Evolutionary conservation across 2,113 vertebrate species (phyloP), one percentile per base, ranked within the genome.

Genomic region (Neodontobutis hainanensis): DNA sequence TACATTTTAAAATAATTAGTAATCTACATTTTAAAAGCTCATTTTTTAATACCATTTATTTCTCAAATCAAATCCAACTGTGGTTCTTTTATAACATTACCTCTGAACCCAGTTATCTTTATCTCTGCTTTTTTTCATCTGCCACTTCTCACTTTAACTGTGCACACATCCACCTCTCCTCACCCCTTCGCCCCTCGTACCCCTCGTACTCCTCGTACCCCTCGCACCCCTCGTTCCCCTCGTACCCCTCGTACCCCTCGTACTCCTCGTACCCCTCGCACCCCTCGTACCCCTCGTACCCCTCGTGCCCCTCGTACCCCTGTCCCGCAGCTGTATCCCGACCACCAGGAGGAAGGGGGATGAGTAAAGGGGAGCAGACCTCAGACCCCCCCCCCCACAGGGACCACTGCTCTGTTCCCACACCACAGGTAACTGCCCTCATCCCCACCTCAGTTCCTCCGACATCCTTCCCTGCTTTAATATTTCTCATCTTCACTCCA

Each of bases 381-480:
- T 50, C 49, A n/a, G 46, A 49, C 35, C 65, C 52, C 67, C 47
- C 65, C 82, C 81, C 87, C 86, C 44, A 73, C 74, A 64, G 81
- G 75, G 87, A 84, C 56, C 71, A 61, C 66, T 75, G 73, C 80
- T 81, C 87, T 81, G 85, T 91, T 91, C 89, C 85, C 88, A 91
- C 85, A 89, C 88, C 36, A 67, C 85, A 87, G 90, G 85, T 88
- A 82, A 91, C 85, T 85, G 81, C 80, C 85, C 79, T 69, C 71
- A 32, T 53, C 51, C 11, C 32, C 6, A 27, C 8, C 3, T 35
- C 52, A 36, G 27, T 11, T 53, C 51, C 32, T 35, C 51, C 51
- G 14, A 2, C 77, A 61, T 46, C 61, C 65, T 67, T 50, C 61
- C 42, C 52, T 8, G 42, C 5, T 19, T 44, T 34, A 11, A 10